Evolutionary conservation across 2,888 invertebrate genomes (phyloP).

Genomic region (Coremacera marginata): DNA sequence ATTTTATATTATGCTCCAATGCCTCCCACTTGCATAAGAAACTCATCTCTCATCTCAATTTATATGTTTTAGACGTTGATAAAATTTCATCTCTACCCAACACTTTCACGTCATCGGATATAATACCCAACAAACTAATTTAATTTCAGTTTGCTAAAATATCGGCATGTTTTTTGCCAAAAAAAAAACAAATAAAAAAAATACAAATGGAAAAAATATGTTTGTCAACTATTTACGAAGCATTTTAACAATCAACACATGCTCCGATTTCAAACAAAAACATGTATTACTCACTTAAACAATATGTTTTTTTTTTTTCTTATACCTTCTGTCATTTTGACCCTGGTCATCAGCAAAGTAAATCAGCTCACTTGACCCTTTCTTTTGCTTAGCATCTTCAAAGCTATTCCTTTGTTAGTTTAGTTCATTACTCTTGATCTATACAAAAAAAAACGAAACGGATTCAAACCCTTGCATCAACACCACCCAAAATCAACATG

Average conservation of each 20-base stretch:
- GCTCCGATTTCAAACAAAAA: conserved; percentile 26
- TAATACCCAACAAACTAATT: too few species aligned
- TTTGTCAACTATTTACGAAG: neutral
- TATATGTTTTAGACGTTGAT: too few species aligned
- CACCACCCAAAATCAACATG: conserved; percentile 6
- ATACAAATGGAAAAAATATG: neutral
- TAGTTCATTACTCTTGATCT: conserved; percentile 15
- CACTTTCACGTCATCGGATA: too few species aligned
- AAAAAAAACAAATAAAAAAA: too few species aligned
- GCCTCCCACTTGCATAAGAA: too few species aligned
- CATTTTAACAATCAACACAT: conserved; percentile 27
- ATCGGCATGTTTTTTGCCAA: too few species aligned
- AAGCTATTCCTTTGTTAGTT: neutral
- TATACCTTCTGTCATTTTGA: neutral
- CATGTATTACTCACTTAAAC: conserved; percentile 5
- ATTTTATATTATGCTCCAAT: too few species aligned
- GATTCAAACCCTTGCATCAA: neutral
- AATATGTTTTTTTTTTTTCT: conserved; percentile 17
- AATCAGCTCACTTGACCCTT: conserved; percentile 24
- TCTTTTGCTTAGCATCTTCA: neutral
- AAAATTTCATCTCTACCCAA: too few species aligned
- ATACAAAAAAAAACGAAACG: neutral
- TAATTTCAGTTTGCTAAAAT: too few species aligned
- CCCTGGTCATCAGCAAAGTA: conserved; percentile 25
- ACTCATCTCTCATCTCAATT: too few species aligned